phyloP scores from a whole-genome alignment of 2,113 vertebrate genomes.

The Smithornis capensis region DNA sequence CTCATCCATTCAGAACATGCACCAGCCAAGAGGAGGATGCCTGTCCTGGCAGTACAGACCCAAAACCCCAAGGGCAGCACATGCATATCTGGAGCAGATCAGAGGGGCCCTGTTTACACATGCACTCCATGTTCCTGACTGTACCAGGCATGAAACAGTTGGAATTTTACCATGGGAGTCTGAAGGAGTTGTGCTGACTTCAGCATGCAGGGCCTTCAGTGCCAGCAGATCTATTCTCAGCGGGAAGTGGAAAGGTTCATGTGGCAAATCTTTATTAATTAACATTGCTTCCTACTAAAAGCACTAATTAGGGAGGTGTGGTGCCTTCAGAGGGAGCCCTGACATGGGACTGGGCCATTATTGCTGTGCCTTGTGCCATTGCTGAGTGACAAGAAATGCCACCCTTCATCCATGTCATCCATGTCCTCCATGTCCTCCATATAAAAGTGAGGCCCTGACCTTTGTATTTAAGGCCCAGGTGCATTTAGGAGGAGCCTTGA shows the following conservation, averaged over 20 bases:
- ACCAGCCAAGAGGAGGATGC: neutral
- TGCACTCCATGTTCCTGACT: fast-evolving
- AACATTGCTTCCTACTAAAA: neutral
- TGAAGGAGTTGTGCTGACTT: neutral
- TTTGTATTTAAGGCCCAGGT: neutral
- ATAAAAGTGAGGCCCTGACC: neutral
- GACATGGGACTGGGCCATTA: neutral
- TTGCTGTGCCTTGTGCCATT: neutral
- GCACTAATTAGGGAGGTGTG: neutral
- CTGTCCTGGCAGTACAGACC: neutral
- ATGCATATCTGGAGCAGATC: neutral
- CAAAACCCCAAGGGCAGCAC: neutral
- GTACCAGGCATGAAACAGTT: neutral
- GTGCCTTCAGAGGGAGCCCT: neutral
- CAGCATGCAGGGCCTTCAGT: neutral
- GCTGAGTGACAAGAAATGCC: neutral
- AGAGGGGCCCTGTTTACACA: neutral
- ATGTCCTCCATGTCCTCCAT: neutral
- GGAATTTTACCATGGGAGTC: neutral
- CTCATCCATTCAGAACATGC: neutral
- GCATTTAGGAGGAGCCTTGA: neutral
- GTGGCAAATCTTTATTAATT: neutral
- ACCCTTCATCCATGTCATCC: neutral
- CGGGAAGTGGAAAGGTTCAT: neutral
- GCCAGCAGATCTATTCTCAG: neutral